phyloP scores from a whole-genome alignment of 2,888 invertebrate species.

The Deroplatys truncata region DNA sequence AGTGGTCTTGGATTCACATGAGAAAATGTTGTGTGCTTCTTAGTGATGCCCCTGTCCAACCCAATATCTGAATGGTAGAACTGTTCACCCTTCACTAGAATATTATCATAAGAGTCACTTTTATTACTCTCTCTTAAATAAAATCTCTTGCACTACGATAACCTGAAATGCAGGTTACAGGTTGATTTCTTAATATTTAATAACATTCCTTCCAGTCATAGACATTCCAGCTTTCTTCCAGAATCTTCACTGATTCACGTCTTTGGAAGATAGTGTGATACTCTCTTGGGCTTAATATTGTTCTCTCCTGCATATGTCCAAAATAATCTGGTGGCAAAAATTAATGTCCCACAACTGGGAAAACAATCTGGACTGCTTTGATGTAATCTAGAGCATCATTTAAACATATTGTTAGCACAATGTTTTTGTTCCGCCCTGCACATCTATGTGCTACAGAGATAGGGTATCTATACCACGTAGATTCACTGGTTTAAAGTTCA shows the following conservation, averaged over 20 bases:
- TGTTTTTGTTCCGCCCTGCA: not conserved
- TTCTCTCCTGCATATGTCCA: not conserved
- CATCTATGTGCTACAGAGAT: not conserved
- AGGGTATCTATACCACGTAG: not conserved
- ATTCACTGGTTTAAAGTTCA: not conserved
- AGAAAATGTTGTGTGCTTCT: not conserved
- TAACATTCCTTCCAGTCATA: not conserved
- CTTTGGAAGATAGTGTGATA: not conserved
- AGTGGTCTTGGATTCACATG: not conserved
- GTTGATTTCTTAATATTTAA: not conserved
- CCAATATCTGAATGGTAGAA: constrained; percentile 2
- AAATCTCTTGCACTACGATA: not conserved
- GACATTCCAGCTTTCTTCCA: not conserved
- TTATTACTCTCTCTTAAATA: not conserved
- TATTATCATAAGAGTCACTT: not conserved
- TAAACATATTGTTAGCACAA: not conserved
- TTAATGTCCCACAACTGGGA: not conserved
- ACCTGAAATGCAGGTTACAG: not conserved
- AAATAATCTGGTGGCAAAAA: not conserved
- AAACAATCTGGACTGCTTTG: not conserved
- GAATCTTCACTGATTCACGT: not conserved
- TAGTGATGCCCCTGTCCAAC: not conserved
- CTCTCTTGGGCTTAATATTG: not conserved
- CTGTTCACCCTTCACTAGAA: not conserved
- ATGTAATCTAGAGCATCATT: not conserved